Base-by-base conservation (phyloP, 2,888 invertebrate species). In the Tribolium freemani region DNA sequence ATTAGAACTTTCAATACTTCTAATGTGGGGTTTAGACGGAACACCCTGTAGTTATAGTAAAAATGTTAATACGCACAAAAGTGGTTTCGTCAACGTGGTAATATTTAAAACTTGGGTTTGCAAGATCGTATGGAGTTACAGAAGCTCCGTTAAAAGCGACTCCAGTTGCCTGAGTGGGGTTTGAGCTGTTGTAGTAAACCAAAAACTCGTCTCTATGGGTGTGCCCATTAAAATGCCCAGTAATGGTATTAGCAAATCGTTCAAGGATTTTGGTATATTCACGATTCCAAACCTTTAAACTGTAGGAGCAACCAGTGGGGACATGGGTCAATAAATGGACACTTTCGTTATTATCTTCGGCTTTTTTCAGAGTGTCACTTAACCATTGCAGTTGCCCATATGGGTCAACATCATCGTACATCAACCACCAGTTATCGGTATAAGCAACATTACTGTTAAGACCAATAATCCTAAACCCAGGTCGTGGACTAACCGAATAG, bases 271-370 rank as follows among this genome's bases (percentile, higher is more conserved):
- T 90, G 71, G 90, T 89, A 80, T 91, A 95, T 84, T 94, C 93
- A 71, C 90, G 87, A 45, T 79, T 79, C 94, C 96, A 97, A 0
- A 92, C 90, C 30, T 88, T 85, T 63, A 92, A 89, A 69, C 95
- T 92, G 75, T 92, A 91, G 8, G 86, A 81, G 1, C 88, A 88
- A 3, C 95, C 95, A 0, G 94, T 91, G 0, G 96, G 96, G 56
- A 97, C 91, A 81, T 98, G 97, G 0, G 92, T 90, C 48, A 97
- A 86, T 53, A 98, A 92, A 81, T 97, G 96, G 0, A 97, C 97
- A 80, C 76, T 74, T 83, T 96, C 95, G 0, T 90, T 89, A 1
- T 90, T 89, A 38, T 86, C 82, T 84, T 97, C 84, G 9, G 85
- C 83, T 70, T 76, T 72, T 53, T 73, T 51, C 57, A 85, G 71